phyloP scores from a whole-genome alignment of 1,140 invertebrate species.

The Diprion similis region DNA sequence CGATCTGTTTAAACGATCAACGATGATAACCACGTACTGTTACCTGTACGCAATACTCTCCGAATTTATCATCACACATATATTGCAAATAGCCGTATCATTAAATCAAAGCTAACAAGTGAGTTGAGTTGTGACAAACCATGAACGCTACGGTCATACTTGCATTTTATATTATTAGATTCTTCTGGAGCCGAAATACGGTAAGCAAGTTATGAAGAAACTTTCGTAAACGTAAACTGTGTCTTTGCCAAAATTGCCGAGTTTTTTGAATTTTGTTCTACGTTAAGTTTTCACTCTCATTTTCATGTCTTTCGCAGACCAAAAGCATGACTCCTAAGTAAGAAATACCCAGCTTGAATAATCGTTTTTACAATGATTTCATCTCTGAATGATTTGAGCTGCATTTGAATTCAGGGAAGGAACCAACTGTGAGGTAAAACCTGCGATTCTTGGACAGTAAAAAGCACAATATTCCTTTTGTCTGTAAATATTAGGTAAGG shows the following conservation, averaged over 20 bases:
- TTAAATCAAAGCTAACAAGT: neutral
- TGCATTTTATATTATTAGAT: neutral
- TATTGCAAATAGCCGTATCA: neutral
- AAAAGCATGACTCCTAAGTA: too few relatives aligned
- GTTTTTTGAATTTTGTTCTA: too few relatives aligned
- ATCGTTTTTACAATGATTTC: too few relatives aligned
- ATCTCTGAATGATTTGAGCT: too few relatives aligned
- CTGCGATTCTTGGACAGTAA: neutral
- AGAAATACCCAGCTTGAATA: too few relatives aligned
- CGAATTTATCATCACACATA: neutral
- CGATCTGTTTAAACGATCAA: neutral
- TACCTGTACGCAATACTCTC: neutral
- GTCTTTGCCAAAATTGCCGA: too few relatives aligned
- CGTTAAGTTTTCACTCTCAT: too few relatives aligned
- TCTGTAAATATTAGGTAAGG: too few relatives aligned
- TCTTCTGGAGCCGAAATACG: neutral
- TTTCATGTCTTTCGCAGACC: too few relatives aligned
- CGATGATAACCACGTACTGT: neutral
- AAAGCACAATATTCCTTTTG: too few relatives aligned
- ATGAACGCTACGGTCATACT: neutral
- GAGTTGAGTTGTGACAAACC: neutral
- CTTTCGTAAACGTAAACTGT: too few relatives aligned
- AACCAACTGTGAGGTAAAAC: neutral
- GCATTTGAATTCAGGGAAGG: neutral
- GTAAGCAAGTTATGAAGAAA: neutral